Conservation (phyloP, 1,140 invertebrate species). For the Cherax destructor region DNA sequence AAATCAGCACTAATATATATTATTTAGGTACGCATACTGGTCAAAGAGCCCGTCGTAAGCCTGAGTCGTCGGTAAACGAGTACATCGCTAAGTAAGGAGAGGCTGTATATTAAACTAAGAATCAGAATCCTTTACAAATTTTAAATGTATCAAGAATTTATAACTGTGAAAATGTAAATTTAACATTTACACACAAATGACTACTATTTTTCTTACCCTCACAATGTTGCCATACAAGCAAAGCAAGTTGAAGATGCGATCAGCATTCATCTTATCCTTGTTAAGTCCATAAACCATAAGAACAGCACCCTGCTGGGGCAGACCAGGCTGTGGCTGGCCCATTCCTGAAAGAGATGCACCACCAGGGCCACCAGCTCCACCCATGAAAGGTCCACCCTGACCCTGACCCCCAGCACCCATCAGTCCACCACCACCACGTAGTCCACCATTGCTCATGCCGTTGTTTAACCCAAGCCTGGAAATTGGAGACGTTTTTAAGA, state of each 20-base stretch:
- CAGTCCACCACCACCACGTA: constrained; percentile 65
- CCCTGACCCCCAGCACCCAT: constrained; percentile 73
- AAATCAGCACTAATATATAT: too few species aligned
- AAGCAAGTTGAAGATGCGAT: constrained; percentile 98
- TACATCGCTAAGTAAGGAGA: too few species aligned
- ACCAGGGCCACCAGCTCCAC: constrained; percentile 75
- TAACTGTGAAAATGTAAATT: too few species aligned
- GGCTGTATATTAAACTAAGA: too few species aligned
- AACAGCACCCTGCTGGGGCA: constrained; percentile 87
- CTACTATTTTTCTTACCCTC: constrained; percentile 82
- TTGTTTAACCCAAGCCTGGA: constrained; percentile 61
- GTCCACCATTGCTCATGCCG: constrained; percentile 61
- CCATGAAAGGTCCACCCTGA: constrained; percentile 72
- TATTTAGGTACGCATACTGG: too few species aligned
- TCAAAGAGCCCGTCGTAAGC: too few species aligned
- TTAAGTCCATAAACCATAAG: constrained; percentile 99
- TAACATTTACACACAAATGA: too few species aligned
- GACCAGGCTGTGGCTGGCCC: constrained; percentile 73
- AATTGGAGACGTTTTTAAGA: background rate
- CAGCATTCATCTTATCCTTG: constrained; percentile 93
- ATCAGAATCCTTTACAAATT: too few species aligned
- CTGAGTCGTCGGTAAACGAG: too few species aligned
- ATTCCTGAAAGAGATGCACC: constrained; percentile 62
- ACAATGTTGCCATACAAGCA: constrained; percentile 99
- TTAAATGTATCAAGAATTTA: too few species aligned